Evolutionary conservation across 1,140 invertebrate genomes (phyloP), one percentile per base, ranked within the genome.

Genomic region (Andricus grossulariae): DNA sequence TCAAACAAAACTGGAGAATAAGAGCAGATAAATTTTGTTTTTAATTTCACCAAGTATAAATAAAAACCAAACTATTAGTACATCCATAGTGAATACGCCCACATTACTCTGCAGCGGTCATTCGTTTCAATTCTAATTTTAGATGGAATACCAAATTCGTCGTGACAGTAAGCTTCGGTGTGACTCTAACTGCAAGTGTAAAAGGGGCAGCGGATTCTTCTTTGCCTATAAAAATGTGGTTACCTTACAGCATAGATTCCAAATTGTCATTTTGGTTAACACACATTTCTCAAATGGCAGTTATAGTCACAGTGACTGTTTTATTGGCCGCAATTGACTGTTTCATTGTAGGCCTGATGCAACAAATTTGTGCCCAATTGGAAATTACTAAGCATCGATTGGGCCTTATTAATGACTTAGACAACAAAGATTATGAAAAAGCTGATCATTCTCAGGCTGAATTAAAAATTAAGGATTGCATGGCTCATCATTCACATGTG

Each of bases 351-450:
- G 57, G 57, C 13, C 25, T 60, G 57, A 60, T 60, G 21, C 57
- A 60, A 32, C 10, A 60, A 60, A 60, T 32, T 21, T 60, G 57
- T 16, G 57, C 13, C 16, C 57, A 60, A 60, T 32, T 60, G 19
- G 57, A 60, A 4, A 60, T 60, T 60, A 60, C 32, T 15, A 60
- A 15, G 16, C 57, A 60, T 12, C 57, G 57, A 11, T 32, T 60
- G 13, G 1, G 32, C 32, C 57, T 32, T 32, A 60, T 60, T 32
- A 21, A 60, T 15, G 16, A 60, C 4, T 32, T 32, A 5, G 13
- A 60, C 15, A 3, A 15, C 13, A 32, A 32, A 60, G 21, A 21
- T 32, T 4, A 60, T 15, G 13, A 32, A 32, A 15, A 32, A 3
- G 21, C 25, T 13, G 4, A 15, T 32, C 2, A 60, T 32, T 25